A percentile compares a stretch with the other conserved stretches of the same genome.
phyloP scores from a whole-genome alignment of 1,140 invertebrate genomes.

The Macrocentrus cingulum region DNA sequence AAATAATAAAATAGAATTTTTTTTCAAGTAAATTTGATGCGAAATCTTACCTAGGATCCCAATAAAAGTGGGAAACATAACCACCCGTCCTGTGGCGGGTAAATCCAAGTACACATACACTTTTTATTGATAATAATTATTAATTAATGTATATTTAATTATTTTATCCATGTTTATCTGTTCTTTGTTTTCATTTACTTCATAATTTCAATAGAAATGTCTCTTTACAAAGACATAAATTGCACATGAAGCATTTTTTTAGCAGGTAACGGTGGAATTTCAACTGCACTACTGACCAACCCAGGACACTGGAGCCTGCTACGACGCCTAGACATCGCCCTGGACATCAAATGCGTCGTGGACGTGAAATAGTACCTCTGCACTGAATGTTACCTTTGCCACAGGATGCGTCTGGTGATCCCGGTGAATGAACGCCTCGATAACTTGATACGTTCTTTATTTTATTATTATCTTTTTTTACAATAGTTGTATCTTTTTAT shows the following conservation, averaged over 20 bases:
- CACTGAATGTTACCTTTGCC: background rate
- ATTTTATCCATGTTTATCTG: no score
- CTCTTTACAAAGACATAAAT: no score
- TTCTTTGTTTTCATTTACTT: no score
- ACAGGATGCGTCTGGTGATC: no score
- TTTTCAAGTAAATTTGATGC: background rate
- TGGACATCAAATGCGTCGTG: constrained; percentile 13
- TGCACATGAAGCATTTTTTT: no score
- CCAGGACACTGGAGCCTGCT: constrained; percentile 15
- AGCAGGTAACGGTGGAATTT: background rate
- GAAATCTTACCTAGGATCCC: constrained; percentile 67
- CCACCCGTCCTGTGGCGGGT: constrained; percentile 61
- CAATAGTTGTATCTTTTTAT: background rate
- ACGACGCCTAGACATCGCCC: constrained; percentile 24
- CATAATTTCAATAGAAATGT: no score
- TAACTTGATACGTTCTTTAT: background rate
- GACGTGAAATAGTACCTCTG: no score
- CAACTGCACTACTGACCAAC: background rate
- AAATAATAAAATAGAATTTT: background rate
- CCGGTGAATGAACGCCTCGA: background rate
- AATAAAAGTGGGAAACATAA: constrained; percentile 75
- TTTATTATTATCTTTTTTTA: background rate
- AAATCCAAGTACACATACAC: constrained; percentile 21
- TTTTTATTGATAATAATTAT: background rate
- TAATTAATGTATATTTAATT: no score